These are phyloP conservation scores for Plecturocebus donacophilus DNA, from an alignment of 2,113 vertebrate species.

Conservation along the genomic window DNA sequence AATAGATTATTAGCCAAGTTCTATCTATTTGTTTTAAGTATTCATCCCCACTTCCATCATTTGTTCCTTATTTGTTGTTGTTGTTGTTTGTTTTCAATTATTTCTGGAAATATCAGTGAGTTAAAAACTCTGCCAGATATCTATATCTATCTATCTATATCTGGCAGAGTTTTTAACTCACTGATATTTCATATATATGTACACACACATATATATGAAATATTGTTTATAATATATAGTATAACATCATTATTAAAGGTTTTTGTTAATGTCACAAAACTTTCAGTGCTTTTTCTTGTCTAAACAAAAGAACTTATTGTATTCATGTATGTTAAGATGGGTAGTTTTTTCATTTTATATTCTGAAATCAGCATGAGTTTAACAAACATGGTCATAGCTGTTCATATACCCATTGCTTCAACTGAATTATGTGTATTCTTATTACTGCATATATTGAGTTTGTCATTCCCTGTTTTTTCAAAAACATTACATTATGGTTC, in stretches of 20 bases:
- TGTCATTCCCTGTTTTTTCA: neutral
- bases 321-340: neutral
- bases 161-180: too few relatives aligned
- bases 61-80: neutral
- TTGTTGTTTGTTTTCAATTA: neutral
- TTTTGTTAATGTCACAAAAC: neutral
- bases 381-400: neutral
- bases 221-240: too few relatives aligned
- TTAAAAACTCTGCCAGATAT: neutral
- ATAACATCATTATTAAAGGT: neutral
- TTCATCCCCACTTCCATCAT: neutral
- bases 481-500: neutral
- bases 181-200: too few relatives aligned
- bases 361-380: neutral
- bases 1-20: neutral
- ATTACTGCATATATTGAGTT: neutral
- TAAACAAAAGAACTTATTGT: neutral
- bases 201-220: too few relatives aligned
- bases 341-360: neutral
- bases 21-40: neutral
- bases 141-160: too few relatives aligned
- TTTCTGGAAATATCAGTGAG: neutral
- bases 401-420: neutral
- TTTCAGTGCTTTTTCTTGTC: neutral
- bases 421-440: neutral